Conservation (phyloP, 1,140 invertebrate species). For the Drosophila yakuba region DNA sequence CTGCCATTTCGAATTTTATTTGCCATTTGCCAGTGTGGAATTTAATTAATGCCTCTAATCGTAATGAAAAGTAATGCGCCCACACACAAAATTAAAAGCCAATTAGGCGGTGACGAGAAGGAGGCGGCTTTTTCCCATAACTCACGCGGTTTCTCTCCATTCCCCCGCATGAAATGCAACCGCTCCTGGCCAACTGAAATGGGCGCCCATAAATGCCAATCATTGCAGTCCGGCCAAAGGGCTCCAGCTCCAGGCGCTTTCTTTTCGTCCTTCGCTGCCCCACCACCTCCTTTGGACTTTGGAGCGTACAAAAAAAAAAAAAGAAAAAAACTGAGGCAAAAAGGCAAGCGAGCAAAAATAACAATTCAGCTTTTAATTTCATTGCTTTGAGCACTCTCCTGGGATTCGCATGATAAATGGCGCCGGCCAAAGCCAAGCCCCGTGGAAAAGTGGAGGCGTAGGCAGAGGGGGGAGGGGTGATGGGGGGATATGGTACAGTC, state of each 20-base stretch:
- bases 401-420: conserved; percentile 70
- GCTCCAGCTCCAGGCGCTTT: not conserved
- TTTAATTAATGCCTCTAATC: conserved; percentile 58
- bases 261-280: not conserved
- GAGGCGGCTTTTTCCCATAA: conserved; percentile 25
- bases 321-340: conserved; percentile 4
- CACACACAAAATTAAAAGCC: conserved; percentile 53
- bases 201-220: conserved; percentile 59
- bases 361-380: conserved; percentile 75
- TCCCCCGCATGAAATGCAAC: conserved; percentile 3
- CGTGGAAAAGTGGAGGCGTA: not conserved
- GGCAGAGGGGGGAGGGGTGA: too few relatives aligned
- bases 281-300: not conserved
- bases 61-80: conserved; percentile 45
- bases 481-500: too few relatives aligned
- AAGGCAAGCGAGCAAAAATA: conserved; percentile 47
- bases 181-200: not conserved
- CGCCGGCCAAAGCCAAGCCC: conserved; percentile 15
- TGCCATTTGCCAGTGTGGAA: not conserved
- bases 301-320: not conserved
- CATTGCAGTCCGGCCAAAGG: conserved; percentile 51
- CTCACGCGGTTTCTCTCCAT: conserved; percentile 6
- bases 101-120: conserved; percentile 39
- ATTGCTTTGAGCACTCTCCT: conserved; percentile 71
- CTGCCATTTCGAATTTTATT: conserved; percentile 46